Evolutionary conservation across 2,797 vertebrate genomes (phyloP), one percentile per base, ranked within the genome.

Genomic region (Otus scops): DNA sequence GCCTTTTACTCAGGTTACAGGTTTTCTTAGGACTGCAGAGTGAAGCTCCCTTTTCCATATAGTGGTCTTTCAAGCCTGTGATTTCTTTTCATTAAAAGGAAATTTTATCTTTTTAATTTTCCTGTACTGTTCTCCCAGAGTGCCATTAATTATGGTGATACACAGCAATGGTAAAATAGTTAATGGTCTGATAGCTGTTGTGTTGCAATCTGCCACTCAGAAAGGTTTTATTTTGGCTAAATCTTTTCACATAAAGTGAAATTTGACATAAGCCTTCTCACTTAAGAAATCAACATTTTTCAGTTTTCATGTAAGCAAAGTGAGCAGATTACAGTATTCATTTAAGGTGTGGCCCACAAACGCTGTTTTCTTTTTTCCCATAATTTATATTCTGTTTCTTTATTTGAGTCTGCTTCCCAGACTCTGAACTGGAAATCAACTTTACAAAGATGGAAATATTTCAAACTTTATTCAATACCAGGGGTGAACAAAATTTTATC

Each of bases 71-170:
- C 65, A 81, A 77, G 75, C 89, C 85, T 82, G 74, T 8, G 10
- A 73, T 75, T 79, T 56, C 50, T 85, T 91, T 93, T 92, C 39
- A 36, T 89, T 91, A 68, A 88, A 93, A 93, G 82, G 68, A 90
- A 93, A 85, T 76, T 60, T 95, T 92, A 75, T 88, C 59, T 88
- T 83, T 82, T 89, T 89, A 82, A 95, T 95, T 95, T 95, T 92
- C 86, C 94, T 96, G 61, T 74, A 48, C 86, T 81, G 43, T 54
- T 91, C 48, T 95, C 73, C 43, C 20, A 4, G 64, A 64, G 71
- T 64, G 88, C 71, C 54, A 48, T 91, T 95, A 95, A 93, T 96
- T 96, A 84, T 30, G 39, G 57, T 2, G 3, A 51, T 89, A 61
- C 27, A 27, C 53, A 41, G 48, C 82, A 83, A 38, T 79, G 69